Base-by-base conservation (phyloP, 2,888 invertebrate species). In the Rhagonycha lutea region DNA sequence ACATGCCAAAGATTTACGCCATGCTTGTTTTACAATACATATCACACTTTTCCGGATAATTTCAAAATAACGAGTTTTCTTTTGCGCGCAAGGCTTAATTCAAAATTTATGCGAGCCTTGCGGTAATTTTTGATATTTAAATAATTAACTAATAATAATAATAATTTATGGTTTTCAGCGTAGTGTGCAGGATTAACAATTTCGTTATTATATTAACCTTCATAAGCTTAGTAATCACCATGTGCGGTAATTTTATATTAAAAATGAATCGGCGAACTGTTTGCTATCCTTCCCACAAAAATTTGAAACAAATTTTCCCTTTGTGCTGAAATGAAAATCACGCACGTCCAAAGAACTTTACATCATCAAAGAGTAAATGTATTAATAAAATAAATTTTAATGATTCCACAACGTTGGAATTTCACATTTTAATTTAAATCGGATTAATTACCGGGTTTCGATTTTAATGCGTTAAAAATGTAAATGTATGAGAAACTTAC, bases 401-500 rank as follows among this genome's bases (percentile, higher is more conserved):
- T 3, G 26, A 26, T 26, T 26, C 26, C 26, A 26, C 26, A 26
- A 3, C 5, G 26, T 7, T 7, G 26, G 7, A 26, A 26, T 26
- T 26, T 4, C 0, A 26, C 2, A 26, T 26, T 26, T 26, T 26
- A 26, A 26, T 26, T 26, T 26, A 26, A 26, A 26, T 26, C 26
- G 3, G 26, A 26, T 26, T 26, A 26, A 26, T 26, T 26, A 5
- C 7, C 5, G 7, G 3, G 26, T 26, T 4, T 26, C 28, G 28
- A 28, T 1, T n/a, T 47, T 47, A 7, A n/a, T n/a, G 7, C 1
- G 12, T 12, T 32, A 32, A 47, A n/a, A n/a, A n/a, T n/a, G n/a
- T n/a, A n/a, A 47, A 47, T 18, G 7, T 47, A n/a, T 47, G n/a
- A n/a, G 7, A 47, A 85, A 93, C 98, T 93, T 89, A 98, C 98